Evolutionary conservation across 2,113 vertebrate species (phyloP), one percentile per base, ranked within the genome.

Genomic region (Oncorhynchus mykiss): DNA sequence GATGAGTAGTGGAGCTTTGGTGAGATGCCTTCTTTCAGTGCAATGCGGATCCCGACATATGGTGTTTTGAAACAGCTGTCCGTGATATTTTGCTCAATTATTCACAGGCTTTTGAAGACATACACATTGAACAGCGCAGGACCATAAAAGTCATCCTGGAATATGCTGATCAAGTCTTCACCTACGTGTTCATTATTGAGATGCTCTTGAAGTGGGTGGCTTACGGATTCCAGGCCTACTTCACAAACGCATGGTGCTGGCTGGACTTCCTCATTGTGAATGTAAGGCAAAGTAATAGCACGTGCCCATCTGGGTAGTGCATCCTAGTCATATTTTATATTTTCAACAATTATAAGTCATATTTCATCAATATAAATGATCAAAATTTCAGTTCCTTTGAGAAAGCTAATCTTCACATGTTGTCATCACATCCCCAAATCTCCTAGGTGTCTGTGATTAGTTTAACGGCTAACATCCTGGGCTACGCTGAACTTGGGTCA

Each of bases 161-260:
- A 31, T 98, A 95, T 0, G 95, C 96, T 0, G 97, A 99, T 87
- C 96, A 97, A 85, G 90, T 99, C 60, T 99, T 99, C 90, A 96
- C 96, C 77, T 99, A 95, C 13, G 9, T 97, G 69, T 99, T 99
- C 0, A 94, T 99, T 65, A 22, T 98, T 2, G 97, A 99, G 90
- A 99, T 99, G 97, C 13, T 97, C 68, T 94, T 99, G n/a, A 99
- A 97, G 87, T 99, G 97, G 97, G 87, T 94, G 1, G 97, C 97
- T 2, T 98, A 97, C 0, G 97, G 97, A 70, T 98, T 96, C 91
- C 95, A 96, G 83, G 93, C 94, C 4, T 99, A 98, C 81, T 99
- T 99, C 92, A 99, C 96, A 80, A 98, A 97, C 0, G 96, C 97
- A 0, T 99, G 97, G 97, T 98, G 97, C 91, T 98, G 97, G 96